Percentiles rank a stretch among this genome's conserved stretches.
These are phyloP conservation scores for Holothuria leucospilota DNA, from an alignment of 53 echinoderm and acorn worm genomes.

Conservation along the genomic window DNA sequence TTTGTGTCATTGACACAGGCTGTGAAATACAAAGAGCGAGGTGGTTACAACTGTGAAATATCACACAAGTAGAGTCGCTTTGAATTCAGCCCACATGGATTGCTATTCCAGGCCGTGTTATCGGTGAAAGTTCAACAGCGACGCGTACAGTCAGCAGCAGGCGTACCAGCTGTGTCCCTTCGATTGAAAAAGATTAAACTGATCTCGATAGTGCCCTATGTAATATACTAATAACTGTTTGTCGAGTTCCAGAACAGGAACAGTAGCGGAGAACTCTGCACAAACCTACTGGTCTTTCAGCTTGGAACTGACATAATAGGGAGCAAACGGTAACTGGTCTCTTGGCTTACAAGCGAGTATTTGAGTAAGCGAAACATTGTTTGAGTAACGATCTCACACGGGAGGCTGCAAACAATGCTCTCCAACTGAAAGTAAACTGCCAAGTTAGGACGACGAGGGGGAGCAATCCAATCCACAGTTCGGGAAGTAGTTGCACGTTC, in stretches of 20 bases:
- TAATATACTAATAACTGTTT: not conserved
- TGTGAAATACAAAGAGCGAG: too few species aligned
- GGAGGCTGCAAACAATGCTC: conserved; percentile 37
- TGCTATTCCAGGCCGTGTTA: not conserved
- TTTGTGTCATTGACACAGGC: too few species aligned
- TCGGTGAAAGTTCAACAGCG: conserved; percentile 38
- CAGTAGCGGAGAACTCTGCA: conserved; percentile 32
- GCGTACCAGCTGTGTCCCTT: conserved; percentile 22
- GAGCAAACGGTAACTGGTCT: conserved; percentile 11
- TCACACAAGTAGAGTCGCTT: too few species aligned
- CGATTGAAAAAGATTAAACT: not conserved
- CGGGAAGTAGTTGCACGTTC: too few species aligned
- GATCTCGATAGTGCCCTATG: conserved; percentile 22
- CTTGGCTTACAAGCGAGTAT: conserved; percentile 29
- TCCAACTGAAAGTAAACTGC: conserved; percentile 34
- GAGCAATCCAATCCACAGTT: too few species aligned
- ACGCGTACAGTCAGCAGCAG: not conserved
- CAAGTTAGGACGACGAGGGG: not conserved
- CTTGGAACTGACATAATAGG: conserved; percentile 24
- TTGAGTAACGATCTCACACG: conserved; percentile 40
- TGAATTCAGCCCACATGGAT: too few species aligned
- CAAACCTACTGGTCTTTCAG: conserved; percentile 22
- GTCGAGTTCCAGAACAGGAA: conserved; percentile 34
- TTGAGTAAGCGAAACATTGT: conserved; percentile 41
- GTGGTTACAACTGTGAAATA: too few species aligned